Conservation (phyloP, 2,113 vertebrate species). For the Dunckerocampus dactyliophorus region DNA sequence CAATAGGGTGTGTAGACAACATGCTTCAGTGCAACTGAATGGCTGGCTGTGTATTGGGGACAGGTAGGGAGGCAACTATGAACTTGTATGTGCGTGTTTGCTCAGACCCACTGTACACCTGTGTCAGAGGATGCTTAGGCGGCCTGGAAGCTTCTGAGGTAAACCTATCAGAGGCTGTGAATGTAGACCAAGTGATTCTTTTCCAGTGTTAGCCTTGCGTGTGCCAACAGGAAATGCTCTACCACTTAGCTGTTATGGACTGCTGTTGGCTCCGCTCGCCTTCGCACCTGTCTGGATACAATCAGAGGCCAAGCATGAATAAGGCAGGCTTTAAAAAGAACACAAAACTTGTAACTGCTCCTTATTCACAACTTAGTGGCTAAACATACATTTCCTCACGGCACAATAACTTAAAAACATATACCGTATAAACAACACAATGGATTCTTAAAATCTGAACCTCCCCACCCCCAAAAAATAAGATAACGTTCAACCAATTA, state of each 20-base stretch:
- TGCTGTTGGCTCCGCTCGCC: conserved; percentile 3
- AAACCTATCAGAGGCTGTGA: conserved; percentile 49
- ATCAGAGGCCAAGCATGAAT: conserved; percentile 62
- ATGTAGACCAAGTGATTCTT: neutral
- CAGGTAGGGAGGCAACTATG: conserved; percentile 31
- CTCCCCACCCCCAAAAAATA: conserved; percentile 11
- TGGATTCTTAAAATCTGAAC: conserved; percentile 55
- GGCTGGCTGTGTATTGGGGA: conserved; percentile 6
- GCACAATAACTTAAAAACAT: conserved; percentile 57
- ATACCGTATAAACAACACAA: conserved; percentile 29
- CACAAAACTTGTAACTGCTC: conserved; percentile 23
- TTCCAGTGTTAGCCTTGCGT: neutral
- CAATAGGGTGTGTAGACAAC: conserved; percentile 1
- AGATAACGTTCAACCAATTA: too few relatives aligned
- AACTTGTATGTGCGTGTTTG: conserved; percentile 3
- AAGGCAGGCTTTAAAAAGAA: conserved; percentile 66
- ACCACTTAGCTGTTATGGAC: neutral
- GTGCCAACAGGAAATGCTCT: neutral
- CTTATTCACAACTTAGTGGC: conserved; percentile 16
- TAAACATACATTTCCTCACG: conserved; percentile 26
- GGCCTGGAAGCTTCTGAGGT: conserved; percentile 54
- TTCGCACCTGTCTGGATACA: conserved; percentile 34
- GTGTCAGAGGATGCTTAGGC: conserved; percentile 44
- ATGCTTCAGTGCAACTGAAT: too few relatives aligned
- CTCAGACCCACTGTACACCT: conserved; percentile 4